Percentiles rank a stretch among this genome's conserved stretches.
Conservation (phyloP, 2,888 invertebrate species). For the Drosophila robusta region DNA sequence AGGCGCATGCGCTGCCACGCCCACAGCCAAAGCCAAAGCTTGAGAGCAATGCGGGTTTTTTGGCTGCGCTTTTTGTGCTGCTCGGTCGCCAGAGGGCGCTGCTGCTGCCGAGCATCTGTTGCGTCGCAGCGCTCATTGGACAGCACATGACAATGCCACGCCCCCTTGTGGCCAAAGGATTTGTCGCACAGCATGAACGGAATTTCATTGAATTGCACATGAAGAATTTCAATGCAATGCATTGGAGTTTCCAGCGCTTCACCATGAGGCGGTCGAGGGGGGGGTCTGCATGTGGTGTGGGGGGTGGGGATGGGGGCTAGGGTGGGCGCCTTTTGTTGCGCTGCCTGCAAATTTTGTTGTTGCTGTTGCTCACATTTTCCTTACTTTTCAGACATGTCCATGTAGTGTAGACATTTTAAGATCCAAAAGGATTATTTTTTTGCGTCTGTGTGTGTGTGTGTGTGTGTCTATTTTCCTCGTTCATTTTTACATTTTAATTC, state of each 20-base stretch:
- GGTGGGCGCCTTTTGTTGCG: constrained; percentile 36
- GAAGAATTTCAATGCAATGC: constrained; percentile 79
- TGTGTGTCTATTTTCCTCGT: too few relatives aligned
- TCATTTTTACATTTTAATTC: constrained; percentile 17
- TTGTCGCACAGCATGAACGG: constrained; percentile 53
- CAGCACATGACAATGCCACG: constrained; percentile 52
- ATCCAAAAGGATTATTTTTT: constrained; percentile 67
- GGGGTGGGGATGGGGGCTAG: not conserved
- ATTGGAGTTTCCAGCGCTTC: constrained; percentile 63
- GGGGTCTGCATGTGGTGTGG: not conserved
- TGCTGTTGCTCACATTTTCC: constrained; percentile 19
- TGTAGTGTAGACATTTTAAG: constrained; percentile 80
- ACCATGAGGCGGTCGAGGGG: not conserved
- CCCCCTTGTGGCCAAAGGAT: constrained; percentile 46
- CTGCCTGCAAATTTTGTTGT: not conserved
- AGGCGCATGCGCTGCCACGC: constrained; percentile 84
- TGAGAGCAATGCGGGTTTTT: constrained; percentile 23
- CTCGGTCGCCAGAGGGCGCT: constrained; percentile 44
- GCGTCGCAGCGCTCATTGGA: constrained; percentile 64
- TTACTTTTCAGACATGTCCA: constrained; percentile 7
- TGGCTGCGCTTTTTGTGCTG: constrained; percentile 16
- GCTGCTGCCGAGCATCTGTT: constrained; percentile 67
- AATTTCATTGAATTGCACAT: constrained; percentile 79
- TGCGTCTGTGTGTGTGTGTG: constrained; percentile 66
- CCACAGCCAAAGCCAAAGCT: constrained; percentile 66